A percentile compares a stretch with the other conserved stretches of the same genome.
phyloP scores from a whole-genome alignment of 2,888 invertebrate genomes.

The Xestia rhomboidea region DNA sequence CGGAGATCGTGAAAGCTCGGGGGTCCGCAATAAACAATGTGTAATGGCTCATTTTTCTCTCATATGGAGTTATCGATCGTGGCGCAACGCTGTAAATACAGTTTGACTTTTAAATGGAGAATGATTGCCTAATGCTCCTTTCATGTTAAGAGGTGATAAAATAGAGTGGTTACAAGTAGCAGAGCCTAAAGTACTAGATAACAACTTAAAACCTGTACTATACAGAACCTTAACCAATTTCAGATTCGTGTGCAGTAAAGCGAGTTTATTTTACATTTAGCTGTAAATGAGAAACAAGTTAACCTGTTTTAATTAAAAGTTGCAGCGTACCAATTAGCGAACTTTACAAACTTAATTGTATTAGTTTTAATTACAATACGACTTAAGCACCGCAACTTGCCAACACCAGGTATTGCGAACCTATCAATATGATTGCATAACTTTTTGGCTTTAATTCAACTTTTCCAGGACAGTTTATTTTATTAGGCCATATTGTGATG shows the following conservation, averaged over 20 bases:
- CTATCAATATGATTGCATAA: slow-evolving; percentile 24
- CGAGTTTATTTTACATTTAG: slow-evolving; percentile 6
- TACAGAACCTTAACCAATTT: not conserved
- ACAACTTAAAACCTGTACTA: not conserved
- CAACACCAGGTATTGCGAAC: slow-evolving; percentile 30
- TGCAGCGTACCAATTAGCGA: slow-evolving; percentile 29
- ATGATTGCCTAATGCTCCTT: slow-evolving; percentile 9
- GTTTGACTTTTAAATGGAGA: slow-evolving; percentile 51
- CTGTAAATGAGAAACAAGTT: slow-evolving; percentile 33
- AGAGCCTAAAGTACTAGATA: not conserved
- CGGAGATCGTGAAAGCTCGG: slow-evolving; percentile 53
- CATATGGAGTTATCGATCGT: slow-evolving; percentile 37
- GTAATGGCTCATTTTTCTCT: slow-evolving; percentile 57
- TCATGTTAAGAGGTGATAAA: slow-evolving; percentile 25
- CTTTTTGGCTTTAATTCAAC: slow-evolving; percentile 28
- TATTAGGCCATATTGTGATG: slow-evolving; percentile 9
- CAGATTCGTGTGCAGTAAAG: slow-evolving; percentile 5
- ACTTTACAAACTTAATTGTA: slow-evolving; percentile 44
- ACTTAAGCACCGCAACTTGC: slow-evolving; percentile 31
- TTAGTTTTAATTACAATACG: slow-evolving; percentile 51
- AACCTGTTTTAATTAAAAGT: slow-evolving; percentile 50
- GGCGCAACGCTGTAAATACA: slow-evolving; percentile 36
- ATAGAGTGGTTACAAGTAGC: not conserved
- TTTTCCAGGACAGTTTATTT: slow-evolving; percentile 32
- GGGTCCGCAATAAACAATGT: slow-evolving; percentile 43